Percentiles rank a stretch among this genome's conserved stretches.
These are phyloP conservation scores for Turritopsis dohrnii DNA, from an alignment of 30 jellyfish, hydroid and myxozoan species.

Conservation along the genomic window DNA sequence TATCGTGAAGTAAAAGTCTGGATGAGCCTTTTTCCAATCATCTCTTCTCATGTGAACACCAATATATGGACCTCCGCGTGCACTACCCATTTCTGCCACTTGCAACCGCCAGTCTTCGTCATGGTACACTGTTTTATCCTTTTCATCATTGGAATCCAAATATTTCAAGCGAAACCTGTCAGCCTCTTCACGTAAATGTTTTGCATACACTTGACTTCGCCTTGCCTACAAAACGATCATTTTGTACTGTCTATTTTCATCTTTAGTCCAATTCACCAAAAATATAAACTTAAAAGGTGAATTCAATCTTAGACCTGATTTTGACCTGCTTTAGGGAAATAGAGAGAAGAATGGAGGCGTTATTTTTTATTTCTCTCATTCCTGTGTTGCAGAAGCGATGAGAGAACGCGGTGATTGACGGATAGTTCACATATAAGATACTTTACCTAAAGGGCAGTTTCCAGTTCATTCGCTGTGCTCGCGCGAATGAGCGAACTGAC, in stretches of 20 bases:
- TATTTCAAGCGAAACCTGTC: neutral
- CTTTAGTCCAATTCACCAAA: neutral
- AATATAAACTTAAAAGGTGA: too few relatives aligned
- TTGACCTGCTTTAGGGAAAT: too few relatives aligned
- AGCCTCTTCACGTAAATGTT: neutral
- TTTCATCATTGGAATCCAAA: constrained; percentile 8
- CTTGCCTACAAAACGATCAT: neutral
- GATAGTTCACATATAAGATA: too few relatives aligned
- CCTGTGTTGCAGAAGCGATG: too few relatives aligned
- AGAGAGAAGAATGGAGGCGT: too few relatives aligned
- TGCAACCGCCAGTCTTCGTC: neutral
- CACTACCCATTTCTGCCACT: neutral
- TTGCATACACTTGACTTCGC: constrained; percentile 7
- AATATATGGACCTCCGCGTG: constrained; percentile 9
- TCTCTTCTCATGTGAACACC: neutral
- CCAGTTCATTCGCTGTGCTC: too few relatives aligned
- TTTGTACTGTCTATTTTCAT: too few relatives aligned
- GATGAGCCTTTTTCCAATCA: neutral
- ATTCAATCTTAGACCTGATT: too few relatives aligned
- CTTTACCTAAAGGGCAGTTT: too few relatives aligned
- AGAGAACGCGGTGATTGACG: too few relatives aligned
- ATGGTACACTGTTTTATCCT: neutral
- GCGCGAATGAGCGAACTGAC: too few relatives aligned
- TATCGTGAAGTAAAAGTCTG: neutral
- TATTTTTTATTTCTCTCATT: too few relatives aligned